Base-by-base conservation (phyloP, 2,797 vertebrate genomes). In the Corythornis leucogaster region DNA sequence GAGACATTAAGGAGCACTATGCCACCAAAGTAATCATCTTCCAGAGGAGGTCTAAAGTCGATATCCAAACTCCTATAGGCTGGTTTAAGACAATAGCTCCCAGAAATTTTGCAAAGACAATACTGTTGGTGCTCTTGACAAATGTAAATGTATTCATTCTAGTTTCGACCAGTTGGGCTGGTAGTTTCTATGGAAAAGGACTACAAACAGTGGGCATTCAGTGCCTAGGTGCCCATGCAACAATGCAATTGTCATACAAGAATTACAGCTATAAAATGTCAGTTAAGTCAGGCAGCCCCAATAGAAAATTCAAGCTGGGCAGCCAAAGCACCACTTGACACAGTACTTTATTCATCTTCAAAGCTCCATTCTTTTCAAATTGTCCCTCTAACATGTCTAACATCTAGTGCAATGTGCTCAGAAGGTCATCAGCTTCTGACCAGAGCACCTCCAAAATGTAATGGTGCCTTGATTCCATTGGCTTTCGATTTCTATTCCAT, bases 361-460 rank as follows among this genome's bases (percentile, higher is more conserved):
- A 89, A 92, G 62, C 76, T 66, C 35, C 26, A 48, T 87, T 95
- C 76, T 93, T 93, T 87, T 53, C 81, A 85, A 75, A 90, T 91
- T 87, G 53, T 71, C 50, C 45, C 57, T 84, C 66, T 73, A 85
- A 85, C 18, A 24, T 11, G 31, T 54, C 78, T 59, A 61, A 77
- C 51, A 35, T 33, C 13, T 24, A 57, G 61, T 38, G 20, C 43
- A 87, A 85, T 16, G 73, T 57, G 64, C 51, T 89, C 66, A 35
- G 38, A 77, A 93, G 54, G 54, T 50, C 62, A 81, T 66, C 73
- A 38, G 73, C 75, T 90, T 89, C 69, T 54, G 92, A 83, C 17
- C 7, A 0, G 48, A 85, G 45, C 0, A 1, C n/a, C 58, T 82
- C 20, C 58, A 69, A 66, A 78, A 77, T 90, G 75, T 85, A 83